phyloP scores from a whole-genome alignment of 2,888 invertebrate genomes.

The Boloria selene region DNA sequence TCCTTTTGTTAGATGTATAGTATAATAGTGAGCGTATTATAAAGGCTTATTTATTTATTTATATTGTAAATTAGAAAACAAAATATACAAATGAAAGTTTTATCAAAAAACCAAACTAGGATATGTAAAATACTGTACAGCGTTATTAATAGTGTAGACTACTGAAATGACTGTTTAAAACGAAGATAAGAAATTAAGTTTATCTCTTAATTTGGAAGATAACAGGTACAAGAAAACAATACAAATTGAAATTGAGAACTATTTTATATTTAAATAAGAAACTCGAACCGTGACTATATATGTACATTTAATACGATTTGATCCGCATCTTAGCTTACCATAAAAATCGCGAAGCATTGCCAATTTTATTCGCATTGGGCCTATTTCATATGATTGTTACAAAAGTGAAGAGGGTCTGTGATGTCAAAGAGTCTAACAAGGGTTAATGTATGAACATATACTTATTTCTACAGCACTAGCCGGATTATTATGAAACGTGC shows the following conservation, averaged over 20 bases:
- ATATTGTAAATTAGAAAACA: no score
- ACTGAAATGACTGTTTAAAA: no score
- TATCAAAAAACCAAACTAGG: no score
- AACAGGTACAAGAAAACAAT: background rate
- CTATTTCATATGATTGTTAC: conserved; percentile 38
- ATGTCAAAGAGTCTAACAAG: conserved; percentile 67
- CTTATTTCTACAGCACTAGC: conserved; percentile 57
- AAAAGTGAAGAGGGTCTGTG: conserved; percentile 67
- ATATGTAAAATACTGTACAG: no score
- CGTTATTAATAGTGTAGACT: no score
- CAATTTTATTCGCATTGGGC: conserved; percentile 60
- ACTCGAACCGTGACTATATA: conserved; percentile 6
- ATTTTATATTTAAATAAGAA: conserved; percentile 3
- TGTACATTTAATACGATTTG: conserved; percentile 2
- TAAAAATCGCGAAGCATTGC: conserved; percentile 49
- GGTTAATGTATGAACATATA: conserved; percentile 64
- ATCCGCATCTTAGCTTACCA: conserved; percentile 40
- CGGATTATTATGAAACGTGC: conserved; percentile 53
- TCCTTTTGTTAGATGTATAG: no score
- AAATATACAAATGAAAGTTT: no score
- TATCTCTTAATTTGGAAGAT: no score
- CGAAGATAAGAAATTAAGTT: no score
- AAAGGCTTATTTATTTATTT: no score
- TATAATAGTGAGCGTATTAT: no score
- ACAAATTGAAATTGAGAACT: conserved; percentile 8